Evolutionary conservation across 2,888 invertebrate species (phyloP).

Genomic region (Brachyopa scutellaris): DNA sequence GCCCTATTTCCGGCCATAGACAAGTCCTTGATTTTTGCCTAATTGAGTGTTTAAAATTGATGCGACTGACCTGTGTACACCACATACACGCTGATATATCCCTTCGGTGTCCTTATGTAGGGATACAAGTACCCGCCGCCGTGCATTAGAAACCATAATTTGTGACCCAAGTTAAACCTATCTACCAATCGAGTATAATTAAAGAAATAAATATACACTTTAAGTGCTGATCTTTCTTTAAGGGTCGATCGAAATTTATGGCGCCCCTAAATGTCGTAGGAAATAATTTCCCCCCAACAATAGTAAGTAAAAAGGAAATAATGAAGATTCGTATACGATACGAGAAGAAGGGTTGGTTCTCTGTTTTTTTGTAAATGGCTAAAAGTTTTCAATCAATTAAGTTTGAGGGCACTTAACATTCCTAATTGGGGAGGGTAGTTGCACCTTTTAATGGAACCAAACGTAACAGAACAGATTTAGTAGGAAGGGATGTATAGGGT

Average conservation of each 20-base stretch:
- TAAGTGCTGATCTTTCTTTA: constrained; percentile 41
- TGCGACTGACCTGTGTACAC: too few species aligned
- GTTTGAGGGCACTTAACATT: constrained; percentile 36
- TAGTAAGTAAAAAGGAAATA: not conserved
- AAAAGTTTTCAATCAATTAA: constrained; percentile 58
- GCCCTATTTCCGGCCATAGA: too few species aligned
- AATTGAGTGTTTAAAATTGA: too few species aligned
- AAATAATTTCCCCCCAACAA: constrained; percentile 21
- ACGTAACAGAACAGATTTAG: too few species aligned
- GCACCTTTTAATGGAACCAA: constrained; percentile 4
- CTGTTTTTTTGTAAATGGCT: not conserved
- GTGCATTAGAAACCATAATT: not conserved
- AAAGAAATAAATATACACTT: constrained; percentile 45
- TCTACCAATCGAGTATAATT: constrained; percentile 42
- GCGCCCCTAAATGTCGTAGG: constrained; percentile 30
- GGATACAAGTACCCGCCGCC: too few species aligned
- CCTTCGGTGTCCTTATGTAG: too few species aligned
- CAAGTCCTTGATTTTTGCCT: too few species aligned
- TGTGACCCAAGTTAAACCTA: not conserved
- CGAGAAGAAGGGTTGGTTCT: not conserved
- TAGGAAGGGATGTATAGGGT: too few species aligned
- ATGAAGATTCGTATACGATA: not conserved
- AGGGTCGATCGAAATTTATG: constrained; percentile 50
- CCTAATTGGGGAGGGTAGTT: constrained; percentile 28
- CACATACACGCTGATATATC: too few species aligned